Evolutionary conservation across 2,113 vertebrate species (phyloP), one percentile per base, ranked within the genome.

Genomic region (Litocranius walleri): DNA sequence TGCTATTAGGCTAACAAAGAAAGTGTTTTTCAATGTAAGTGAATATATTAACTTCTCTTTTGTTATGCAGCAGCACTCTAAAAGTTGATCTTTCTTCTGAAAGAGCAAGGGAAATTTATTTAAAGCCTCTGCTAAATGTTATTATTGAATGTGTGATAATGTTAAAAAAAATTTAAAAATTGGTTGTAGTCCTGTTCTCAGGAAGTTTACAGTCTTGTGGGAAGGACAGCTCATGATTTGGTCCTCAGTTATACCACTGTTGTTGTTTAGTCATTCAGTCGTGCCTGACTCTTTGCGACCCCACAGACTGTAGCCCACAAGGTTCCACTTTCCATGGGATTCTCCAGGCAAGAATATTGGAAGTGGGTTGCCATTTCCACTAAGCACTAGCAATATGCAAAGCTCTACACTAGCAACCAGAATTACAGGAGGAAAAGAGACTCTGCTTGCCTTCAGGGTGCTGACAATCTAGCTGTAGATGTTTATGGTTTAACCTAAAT

Each of bases 11-110:
- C 56, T 57, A 88, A 62, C 21, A 88, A 94, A 91, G 48, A 90
- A 57, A 94, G 23, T 10, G 45, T 61, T 81, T 87, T 83, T 48
- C 57, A 80, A 40, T 45, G 19, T 50, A 83, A 81, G 71, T 23
- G 14, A 90, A 29, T 74, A 62, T 16, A 36, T 88, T 71, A 62
- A 86, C 48, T 83, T 80, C 11, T 17, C 62, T 88, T 95, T 93
- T 80, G 33, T 67, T 85, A 14, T 4, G 23, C 29, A 77, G 21
- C 10, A 43, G 74, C 23, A 2, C 33, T 43, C 54, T 15, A 43
- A 71, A 13, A 45, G 43, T 56, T 81, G 17, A 61, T 45, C 67
- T 5, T 54, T 82, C 36, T 5, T 87, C 95, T 90, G 67, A 77
- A 92, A 90, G 30, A 94, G 45, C 8, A 81, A 48, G 3, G 5